Base-by-base conservation (phyloP, 2,113 vertebrate species). In the Psilopogon haemacephalus region DNA sequence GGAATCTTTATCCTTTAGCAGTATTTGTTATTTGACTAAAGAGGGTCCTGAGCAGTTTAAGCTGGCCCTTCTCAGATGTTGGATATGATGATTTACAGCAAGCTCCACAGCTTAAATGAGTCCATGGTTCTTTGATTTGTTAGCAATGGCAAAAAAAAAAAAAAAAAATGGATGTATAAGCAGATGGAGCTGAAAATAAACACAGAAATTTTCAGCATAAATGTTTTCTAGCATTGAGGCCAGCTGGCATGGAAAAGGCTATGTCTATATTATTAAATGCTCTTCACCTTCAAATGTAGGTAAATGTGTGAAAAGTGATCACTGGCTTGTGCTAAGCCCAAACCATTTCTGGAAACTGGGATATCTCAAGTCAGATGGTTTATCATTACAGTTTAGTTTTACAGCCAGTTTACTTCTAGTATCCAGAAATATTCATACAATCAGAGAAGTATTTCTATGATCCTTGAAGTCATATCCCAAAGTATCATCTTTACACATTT, bases 111-210 rank as follows among this genome's bases (percentile, higher is more conserved):
- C n/a, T 8, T 37, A 18, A 74, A 73, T 7, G 55, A 21, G 7
- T 37, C 12, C 21, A 42, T 6, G 21, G 56, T 52, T 60, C 19
- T 79, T 63, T 63, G 15, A 69, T 84, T 81, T 81, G 24, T 35
- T 63, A 64, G 11, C 64, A 67, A 68, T 56, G 9, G 14, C 21
- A 89, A 18, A 74, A 78, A 59, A 75, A 37, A 94, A 56, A n/a
- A n/a, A n/a, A n/a, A n/a, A n/a, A n/a, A n/a, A 67, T 93, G 52
- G 50, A 55, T 63, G 27, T 63, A 33, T 70, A 90, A 81, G 28
- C 65, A 81, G 56, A 84, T 74, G 70, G 65, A 89, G 52, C 7
- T 74, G 77, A 84, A 95, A 88, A 89, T 55, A 77, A 88, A 84
- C 46, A 77, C 40, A 89, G 24, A 86, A 86, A 63, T 50, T 74